These are phyloP conservation scores for Creontiades dilutus DNA, from an alignment of 2,888 invertebrate species.

Conservation along the genomic window DNA sequence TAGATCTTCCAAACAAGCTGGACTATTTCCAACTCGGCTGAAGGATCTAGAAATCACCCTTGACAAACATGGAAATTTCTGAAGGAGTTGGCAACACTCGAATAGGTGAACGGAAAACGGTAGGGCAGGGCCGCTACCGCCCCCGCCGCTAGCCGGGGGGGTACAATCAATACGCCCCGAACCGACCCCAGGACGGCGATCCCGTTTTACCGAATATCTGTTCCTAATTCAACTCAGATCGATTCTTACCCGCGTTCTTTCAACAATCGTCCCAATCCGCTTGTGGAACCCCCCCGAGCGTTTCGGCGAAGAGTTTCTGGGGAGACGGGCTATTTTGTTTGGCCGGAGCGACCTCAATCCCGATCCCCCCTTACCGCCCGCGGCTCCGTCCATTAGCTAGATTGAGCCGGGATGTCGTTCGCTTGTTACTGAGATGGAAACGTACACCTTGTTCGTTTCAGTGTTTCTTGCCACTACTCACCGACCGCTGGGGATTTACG, in stretches of 20 bases:
- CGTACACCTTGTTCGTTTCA: not conserved
- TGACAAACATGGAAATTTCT: not conserved
- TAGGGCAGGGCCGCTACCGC: conserved; percentile 23
- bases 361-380: not conserved
- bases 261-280: not conserved
- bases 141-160: not conserved
- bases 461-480: not conserved
- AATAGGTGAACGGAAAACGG: conserved; percentile 38
- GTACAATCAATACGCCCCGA: conserved; percentile 30
- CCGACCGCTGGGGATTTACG: too few relatives aligned
- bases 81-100: not conserved
- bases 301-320: not conserved
- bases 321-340: not conserved
- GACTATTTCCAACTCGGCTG: too few relatives aligned
- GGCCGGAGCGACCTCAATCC: not conserved
- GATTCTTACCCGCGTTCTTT: not conserved
- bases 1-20: too few relatives aligned
- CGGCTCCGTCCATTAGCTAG: conserved; percentile 1
- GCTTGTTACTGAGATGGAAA: not conserved
- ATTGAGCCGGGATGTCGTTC: conserved; percentile 11
- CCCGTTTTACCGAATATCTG: conserved; percentile 30
- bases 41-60: not conserved
- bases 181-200: conserved; percentile 32
- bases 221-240: conserved; percentile 28
- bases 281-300: not conserved